Evolutionary conservation across 2,113 vertebrate genomes (phyloP), one percentile per base, ranked within the genome.

Genomic region (Clarias macrocephalus): DNA sequence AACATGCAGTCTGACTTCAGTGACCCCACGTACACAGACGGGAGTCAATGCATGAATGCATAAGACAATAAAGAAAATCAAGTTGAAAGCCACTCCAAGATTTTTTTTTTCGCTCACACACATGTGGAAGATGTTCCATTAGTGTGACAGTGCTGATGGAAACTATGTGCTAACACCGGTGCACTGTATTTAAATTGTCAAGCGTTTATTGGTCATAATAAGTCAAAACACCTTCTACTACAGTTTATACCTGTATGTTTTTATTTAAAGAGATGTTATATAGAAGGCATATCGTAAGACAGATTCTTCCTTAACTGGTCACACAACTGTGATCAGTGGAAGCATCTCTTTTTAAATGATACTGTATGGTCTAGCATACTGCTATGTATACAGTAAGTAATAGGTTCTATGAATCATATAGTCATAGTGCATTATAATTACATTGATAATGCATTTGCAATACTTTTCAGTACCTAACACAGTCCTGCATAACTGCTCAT

Each of bases 101-200:
- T 62, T 54, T 82, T 75, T 52, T 73, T 23, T 72, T 21, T 37
- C 60, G 6, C 37, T 19, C 42, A 66, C 42, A 65, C 0, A 9
- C 7, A 48, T 48, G 18, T 48, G 59, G 56, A 48, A 62, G 80
- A 13, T 37, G 48, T 19, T 80, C 85, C 63, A 88, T 70, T 68
- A 86, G 80, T 42, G 66, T 59, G 33, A 84, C 23, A 85, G 59
- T 68, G 16, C 82, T 54, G 73, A 88, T 87, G 68, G 82, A 84
- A 12, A 81, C 87, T 76, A 84, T 18, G 21, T 42, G n/a, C 65
- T 57, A 28, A 83, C 25, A 62, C 54, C 87, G 89, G 90, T 88
- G 90, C 89, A 66, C 81, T n/a, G 80, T 92, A 85, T 93, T 84
- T 56, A 80, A 88, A 56, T 42, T 84, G 68, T 73, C 83, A 42